Base-by-base conservation (phyloP, 1,140 invertebrate genomes). In the Aphaenogaster ashmeadi region DNA sequence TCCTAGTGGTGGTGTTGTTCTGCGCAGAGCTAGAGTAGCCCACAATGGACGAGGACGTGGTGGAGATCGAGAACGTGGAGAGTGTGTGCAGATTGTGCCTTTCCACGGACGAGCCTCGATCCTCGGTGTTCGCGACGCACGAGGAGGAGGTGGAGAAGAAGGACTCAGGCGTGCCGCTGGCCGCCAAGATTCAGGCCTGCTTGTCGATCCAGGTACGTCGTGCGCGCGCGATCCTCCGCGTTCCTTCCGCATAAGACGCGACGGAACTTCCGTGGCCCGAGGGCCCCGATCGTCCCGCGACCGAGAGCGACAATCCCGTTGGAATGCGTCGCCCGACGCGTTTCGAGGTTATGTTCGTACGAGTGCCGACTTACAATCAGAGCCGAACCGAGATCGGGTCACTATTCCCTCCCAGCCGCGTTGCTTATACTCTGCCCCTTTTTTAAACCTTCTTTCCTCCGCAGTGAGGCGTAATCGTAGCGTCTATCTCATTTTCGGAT, bases 51-150 rank as follows among this genome's bases (percentile, higher is more conserved):
- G 93, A 94, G 71, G 93, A 93, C 64, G 89, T 93, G 41, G 92
- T 93, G 13, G 94, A 94, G 56, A 74, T 94, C 58, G 88, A 85
- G 13, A 93, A 92, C 74, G 89, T 95, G 54, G 92, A 95, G 79
- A 92, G 91, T 94, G 96, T 96, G 90, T 97, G 97, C 94, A 96
- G 97, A 94, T 95, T 97, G 86, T 97, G 97, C 95, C 96, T 97
- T 91, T 96, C 96, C 89, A 88, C 89, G 15, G 96, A 96, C 90
- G 96, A 96, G 91, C 95, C 96, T 84, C 95, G 92, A 44, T 93
- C 93, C 11, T 94, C 95, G 71, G 95, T 96, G 72, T 95, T 96
- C 62, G 92, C 88, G 47, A 72, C 88, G 36, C 89, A 94, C 38
- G 95, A 96, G 38, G 44, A 33, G 13, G 95, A 96, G 21, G 33